These are phyloP conservation scores for Trisateles emortualis DNA, from an alignment of 2,888 invertebrate genomes.

Conservation along the genomic window DNA sequence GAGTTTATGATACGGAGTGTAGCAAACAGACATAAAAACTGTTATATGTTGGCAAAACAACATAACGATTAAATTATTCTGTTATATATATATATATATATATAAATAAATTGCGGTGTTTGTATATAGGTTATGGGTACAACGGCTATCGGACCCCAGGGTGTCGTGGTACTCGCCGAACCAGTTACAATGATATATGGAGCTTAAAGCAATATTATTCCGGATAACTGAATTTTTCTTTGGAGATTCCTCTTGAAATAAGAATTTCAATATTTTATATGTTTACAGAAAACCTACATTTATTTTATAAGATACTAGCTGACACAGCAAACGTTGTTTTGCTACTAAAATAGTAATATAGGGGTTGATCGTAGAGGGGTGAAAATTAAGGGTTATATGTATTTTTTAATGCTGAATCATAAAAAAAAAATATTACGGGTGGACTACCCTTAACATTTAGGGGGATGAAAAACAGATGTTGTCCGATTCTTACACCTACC, in stretches of 20 bases:
- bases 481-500: too few relatives aligned
- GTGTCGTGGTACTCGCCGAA: constrained; percentile 26
- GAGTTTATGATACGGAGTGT: too few relatives aligned
- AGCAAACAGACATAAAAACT: constrained; percentile 5
- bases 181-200: constrained; percentile 35
- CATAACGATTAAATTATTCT: constrained; percentile 43
- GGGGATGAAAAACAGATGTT: too few relatives aligned
- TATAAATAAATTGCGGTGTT: constrained; percentile 10
- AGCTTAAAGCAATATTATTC: constrained; percentile 20
- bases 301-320: not conserved
- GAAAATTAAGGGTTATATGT: too few relatives aligned
- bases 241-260: not conserved
- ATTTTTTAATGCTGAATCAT: too few relatives aligned
- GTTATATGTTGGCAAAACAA: constrained; percentile 7
- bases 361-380: too few relatives aligned
- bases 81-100: constrained; percentile 22
- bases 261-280: not conserved
- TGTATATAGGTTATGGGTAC: constrained; percentile 5
- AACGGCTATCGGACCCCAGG: constrained; percentile 35
- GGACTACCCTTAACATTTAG: too few relatives aligned
- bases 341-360: too few relatives aligned
- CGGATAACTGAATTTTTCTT: constrained; percentile 16
- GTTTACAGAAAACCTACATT: too few relatives aligned
- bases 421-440: too few relatives aligned
- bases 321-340: too few relatives aligned